Conservation (phyloP, 1,140 invertebrate genomes). For the Drosophila sulfurigaster region DNA sequence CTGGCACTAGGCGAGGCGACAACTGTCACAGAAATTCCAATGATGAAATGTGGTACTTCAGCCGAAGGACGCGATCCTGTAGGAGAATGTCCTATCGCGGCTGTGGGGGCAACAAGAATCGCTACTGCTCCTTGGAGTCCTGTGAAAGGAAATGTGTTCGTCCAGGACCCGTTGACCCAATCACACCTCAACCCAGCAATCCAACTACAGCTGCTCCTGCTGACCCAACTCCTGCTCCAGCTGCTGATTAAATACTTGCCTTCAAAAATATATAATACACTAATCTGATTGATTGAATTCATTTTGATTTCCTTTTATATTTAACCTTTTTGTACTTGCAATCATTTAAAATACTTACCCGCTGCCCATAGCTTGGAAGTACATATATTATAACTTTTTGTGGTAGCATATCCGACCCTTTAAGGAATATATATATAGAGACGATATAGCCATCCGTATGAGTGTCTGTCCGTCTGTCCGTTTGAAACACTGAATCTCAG, state of each 20-base stretch:
- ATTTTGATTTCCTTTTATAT: background rate
- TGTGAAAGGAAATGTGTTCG: background rate
- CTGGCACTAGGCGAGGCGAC: background rate
- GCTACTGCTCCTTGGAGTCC: slow-evolving; percentile 1
- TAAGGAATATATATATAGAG: too few species aligned
- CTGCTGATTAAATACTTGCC: background rate
- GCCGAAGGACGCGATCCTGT: background rate
- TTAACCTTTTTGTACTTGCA: too few species aligned
- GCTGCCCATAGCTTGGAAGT: too few species aligned
- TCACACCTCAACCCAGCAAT: background rate
- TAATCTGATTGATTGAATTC: background rate
- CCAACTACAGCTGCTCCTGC: background rate
- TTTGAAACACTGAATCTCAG: too few species aligned
- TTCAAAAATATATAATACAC: too few species aligned
- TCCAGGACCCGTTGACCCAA: too few species aligned
- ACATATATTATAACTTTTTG: too few species aligned
- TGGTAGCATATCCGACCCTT: too few species aligned
- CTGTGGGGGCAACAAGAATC: slow-evolving; percentile 24
- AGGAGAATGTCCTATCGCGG: slow-evolving; percentile 7
- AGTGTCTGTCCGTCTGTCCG: too few species aligned
- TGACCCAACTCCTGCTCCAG: background rate
- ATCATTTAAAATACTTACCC: too few species aligned
- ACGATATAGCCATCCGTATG: too few species aligned
- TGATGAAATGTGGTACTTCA: slow-evolving; percentile 1
- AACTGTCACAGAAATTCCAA: slow-evolving; percentile 4